A percentile compares a stretch with the other conserved stretches of the same genome.
phyloP scores from a whole-genome alignment of 2,113 vertebrate genomes.

The Xyliphius kryptos region DNA sequence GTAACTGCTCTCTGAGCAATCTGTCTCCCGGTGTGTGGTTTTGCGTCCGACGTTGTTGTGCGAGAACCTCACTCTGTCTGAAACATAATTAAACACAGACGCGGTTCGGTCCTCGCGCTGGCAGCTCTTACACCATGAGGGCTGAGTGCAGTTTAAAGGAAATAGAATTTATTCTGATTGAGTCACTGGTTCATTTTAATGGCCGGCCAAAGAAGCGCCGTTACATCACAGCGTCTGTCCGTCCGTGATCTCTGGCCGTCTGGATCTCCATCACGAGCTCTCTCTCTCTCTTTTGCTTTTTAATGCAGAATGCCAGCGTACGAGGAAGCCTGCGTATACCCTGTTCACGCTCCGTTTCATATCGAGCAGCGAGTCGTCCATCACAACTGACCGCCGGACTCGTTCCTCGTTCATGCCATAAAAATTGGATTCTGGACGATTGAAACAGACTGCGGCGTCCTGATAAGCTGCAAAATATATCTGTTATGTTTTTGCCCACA shows the following conservation, averaged over 20 bases:
- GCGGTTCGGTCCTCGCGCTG: background rate
- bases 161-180: background rate
- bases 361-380: background rate
- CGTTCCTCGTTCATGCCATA: background rate
- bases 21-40: background rate
- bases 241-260: background rate
- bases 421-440: background rate
- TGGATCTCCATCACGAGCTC: background rate
- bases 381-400: background rate
- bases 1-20: background rate
- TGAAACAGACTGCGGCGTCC: background rate
- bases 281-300: conserved; percentile 6
- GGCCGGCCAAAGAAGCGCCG: background rate
- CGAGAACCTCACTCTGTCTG: background rate
- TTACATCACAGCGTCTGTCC: conserved; percentile 8
- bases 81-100: conserved; percentile 5
- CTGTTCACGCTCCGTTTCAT: background rate
- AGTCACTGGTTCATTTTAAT: conserved; percentile 1
- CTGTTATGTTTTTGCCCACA: too few species aligned
- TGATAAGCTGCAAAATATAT: too few species aligned
- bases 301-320: background rate
- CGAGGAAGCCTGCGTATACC: background rate
- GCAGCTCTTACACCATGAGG: background rate
- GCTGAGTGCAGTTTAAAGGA: background rate
- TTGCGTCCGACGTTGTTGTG: background rate